phyloP scores from a whole-genome alignment of 2,797 vertebrate genomes.

The Coilia nasus region DNA sequence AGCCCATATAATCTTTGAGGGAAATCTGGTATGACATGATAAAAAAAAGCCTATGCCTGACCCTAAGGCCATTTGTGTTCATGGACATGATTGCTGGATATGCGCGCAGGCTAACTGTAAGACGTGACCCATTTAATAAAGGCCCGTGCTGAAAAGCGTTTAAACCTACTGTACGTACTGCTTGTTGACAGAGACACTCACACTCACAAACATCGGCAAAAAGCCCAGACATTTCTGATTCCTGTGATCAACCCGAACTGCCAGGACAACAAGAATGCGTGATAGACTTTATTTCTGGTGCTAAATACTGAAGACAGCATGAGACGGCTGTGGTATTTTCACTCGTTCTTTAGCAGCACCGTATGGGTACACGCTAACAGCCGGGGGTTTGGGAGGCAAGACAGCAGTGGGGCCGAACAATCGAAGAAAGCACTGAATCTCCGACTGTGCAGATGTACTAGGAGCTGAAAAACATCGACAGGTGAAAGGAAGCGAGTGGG shows the following conservation, averaged over 20 bases:
- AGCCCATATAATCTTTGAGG: conserved; percentile 45
- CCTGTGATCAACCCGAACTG: not conserved
- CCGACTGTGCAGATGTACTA: not conserved
- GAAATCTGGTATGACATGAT: conserved; percentile 32
- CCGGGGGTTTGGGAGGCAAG: conserved; percentile 30
- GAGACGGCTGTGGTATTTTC: not conserved
- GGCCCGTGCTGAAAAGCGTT: not conserved
- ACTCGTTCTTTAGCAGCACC: not conserved
- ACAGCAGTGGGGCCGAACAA: conserved; percentile 21
- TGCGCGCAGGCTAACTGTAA: conserved; percentile 13
- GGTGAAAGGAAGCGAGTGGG: not conserved
- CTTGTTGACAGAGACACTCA: not conserved
- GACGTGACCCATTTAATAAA: conserved; percentile 14
- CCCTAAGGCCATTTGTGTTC: conserved; percentile 19
- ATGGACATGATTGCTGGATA: conserved; percentile 15
- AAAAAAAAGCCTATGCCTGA: conserved; percentile 6
- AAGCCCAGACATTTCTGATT: not conserved
- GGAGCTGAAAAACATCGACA: not conserved
- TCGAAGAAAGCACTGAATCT: not conserved
- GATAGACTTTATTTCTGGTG: not conserved
- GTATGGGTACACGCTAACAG: conserved; percentile 16
- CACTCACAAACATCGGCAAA: too few relatives aligned
- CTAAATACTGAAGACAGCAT: not conserved
- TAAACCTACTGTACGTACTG: not conserved
- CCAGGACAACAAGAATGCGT: not conserved